Evolutionary conservation across 2,113 vertebrate genomes (phyloP), one percentile per base, ranked within the genome.

Genomic region (Ictidomys tridecemlineatus): DNA sequence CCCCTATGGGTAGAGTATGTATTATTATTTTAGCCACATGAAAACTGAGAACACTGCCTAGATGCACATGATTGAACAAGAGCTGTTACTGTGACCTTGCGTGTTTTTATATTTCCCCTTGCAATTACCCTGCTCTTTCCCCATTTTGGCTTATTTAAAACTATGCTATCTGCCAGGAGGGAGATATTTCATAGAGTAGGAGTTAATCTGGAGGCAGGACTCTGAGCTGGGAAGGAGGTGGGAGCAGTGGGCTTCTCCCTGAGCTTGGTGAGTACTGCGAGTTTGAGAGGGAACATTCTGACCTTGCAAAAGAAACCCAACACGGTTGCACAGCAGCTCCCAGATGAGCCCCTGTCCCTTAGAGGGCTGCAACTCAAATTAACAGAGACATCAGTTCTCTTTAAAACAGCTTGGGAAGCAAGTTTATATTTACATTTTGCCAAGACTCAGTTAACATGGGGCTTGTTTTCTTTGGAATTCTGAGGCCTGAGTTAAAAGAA

Each of bases 261-360:
- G 86, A 45, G 82, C 34, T 91, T 92, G 45, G 20, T 77, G 37
- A 89, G 39, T 73, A 28, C 69, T 94, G 58, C 85, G 90, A 92
- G 84, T 94, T 96, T 94, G 63, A 92, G 85, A 95, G 69, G n/a
- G 95, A 96, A 96, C 51, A 88, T 84, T 67, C 65, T 97, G 93
- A 93, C 70, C 93, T 97, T 86, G 72, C 94, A 72, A 97, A 87
- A 91, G 42, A 95, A 97, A 85, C 58, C 45, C 48, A 93, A 7
- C 20, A 53, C 51, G 93, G 91, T 92, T 69, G 67, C 1, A 0
- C 53, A 89, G 61, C n/a, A 65, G 48, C 37, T 97, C 83, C 89
- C 85, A 78, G 39, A 34, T 69, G 91, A 95, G n/a, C 37, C 30
- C 48, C 92, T 22, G 28, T 26, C 9, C 17, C 20, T 63, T 53